Base-by-base conservation (phyloP, 2,797 vertebrate species). In the Enteromius treurensis region DNA sequence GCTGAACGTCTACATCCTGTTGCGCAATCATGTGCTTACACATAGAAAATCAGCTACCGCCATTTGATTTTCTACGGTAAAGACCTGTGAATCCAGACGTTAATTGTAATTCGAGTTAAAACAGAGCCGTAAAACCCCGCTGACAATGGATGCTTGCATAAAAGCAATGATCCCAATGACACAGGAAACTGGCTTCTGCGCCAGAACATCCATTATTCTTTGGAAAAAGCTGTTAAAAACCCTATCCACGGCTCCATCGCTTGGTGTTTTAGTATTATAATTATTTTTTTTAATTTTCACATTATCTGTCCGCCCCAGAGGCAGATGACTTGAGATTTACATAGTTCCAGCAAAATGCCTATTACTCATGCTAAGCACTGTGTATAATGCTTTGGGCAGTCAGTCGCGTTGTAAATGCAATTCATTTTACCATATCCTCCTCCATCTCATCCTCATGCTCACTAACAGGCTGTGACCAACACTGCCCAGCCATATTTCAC, bases 401-500 rank as follows among this genome's bases (percentile, higher is more conserved):
- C 15, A 32, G 29, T 79, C 7, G 3, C 21, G 37, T 73, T 79
- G 73, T 85, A 85, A 85, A 86, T 80, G 47, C 37, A 49, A 85
- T 85, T 40, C 75, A 78, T 70, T 78, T 58, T 65, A 32, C 37
- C 65, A 23, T 55, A 70, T 77, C 49, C 81, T 69, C 64, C 70
- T 74, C 76, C 32, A 73, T 82, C 58, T 37, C 58, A n/a, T 51
- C 51, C 77, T 65, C 42, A 60, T 88, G 55, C 82, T 79, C 76
- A 78, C 71, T 42, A 47, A 77, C 70, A 71, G 40, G 11, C 80
- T 80, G 60, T 78, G 73, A 83, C 64, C 74, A 80, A 71, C 74
- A 69, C 32, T 45, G 13, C 70, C 65, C 78, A 77, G 60, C 17
- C 83, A 83, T 85, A 84, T 60, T 81, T 81, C 53, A 81, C 83